A percentile compares a stretch with the other conserved stretches of the same genome.
These are phyloP conservation scores for Dolichopus griseipennis DNA, from an alignment of 2,888 invertebrate genomes.

Conservation along the genomic window DNA sequence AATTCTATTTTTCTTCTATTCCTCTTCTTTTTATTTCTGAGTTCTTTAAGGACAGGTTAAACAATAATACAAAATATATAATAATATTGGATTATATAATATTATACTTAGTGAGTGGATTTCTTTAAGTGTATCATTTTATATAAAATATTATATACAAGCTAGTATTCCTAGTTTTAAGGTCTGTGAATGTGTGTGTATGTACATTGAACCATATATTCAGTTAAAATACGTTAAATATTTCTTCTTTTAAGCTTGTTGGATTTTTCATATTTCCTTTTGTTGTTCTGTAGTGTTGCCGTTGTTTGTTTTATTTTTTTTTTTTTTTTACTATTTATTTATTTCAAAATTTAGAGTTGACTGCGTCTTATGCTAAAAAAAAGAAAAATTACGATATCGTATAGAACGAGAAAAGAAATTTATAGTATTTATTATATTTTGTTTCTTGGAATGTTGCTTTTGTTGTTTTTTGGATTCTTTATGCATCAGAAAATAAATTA, in stretches of 20 bases:
- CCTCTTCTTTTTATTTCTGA: too few relatives aligned
- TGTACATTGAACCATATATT: too few relatives aligned
- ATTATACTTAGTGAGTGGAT: too few relatives aligned
- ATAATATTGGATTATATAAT: too few relatives aligned
- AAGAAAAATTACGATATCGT: not conserved
- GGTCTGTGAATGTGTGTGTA: too few relatives aligned
- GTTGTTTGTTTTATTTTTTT: not conserved
- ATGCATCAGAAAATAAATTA: slow-evolving; percentile 2
- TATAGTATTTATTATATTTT: not conserved
- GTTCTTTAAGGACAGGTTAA: too few relatives aligned
- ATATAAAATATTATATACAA: not conserved
- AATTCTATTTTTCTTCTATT: too few relatives aligned
- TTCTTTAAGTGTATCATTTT: too few relatives aligned
- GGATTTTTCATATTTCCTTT: not conserved
- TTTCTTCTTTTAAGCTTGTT: not conserved
- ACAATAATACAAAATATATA: too few relatives aligned
- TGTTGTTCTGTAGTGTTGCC: too few relatives aligned
- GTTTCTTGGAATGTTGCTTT: not conserved
- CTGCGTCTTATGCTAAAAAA: not conserved
- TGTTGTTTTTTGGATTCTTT: not conserved
- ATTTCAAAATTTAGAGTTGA: not conserved
- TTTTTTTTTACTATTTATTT: not conserved
- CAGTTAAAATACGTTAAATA: too few relatives aligned
- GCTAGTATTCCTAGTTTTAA: not conserved
- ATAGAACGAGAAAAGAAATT: not conserved